A percentile compares a stretch with the other conserved stretches of the same genome.
These are phyloP conservation scores for Chaetogeoica ovagalla DNA, from an alignment of 2,888 invertebrate species.

Conservation along the genomic window DNA sequence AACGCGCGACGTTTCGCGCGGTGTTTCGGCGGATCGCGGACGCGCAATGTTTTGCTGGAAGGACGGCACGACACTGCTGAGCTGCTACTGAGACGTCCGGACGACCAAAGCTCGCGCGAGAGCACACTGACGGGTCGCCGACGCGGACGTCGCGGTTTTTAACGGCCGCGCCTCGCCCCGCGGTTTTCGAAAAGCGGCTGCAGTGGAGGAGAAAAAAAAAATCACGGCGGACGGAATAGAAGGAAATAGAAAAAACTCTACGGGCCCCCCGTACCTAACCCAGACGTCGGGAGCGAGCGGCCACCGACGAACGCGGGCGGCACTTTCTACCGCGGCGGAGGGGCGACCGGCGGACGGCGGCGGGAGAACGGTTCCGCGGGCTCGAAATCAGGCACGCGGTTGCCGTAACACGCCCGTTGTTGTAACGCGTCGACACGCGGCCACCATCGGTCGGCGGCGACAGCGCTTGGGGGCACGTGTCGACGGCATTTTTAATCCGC, in stretches of 20 bases:
- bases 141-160: constrained; percentile 7
- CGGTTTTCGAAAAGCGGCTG: constrained; percentile 3
- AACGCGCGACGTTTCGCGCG: neutral
- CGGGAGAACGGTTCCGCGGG: neutral
- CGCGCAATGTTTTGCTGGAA: too few relatives aligned
- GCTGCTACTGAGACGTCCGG: neutral
- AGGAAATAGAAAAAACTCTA: too few relatives aligned
- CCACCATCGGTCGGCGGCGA: too few relatives aligned
- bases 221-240: too few relatives aligned
- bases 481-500: too few relatives aligned
- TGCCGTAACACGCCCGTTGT: neutral
- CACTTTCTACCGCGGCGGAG: constrained; percentile 40
- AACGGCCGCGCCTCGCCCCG: constrained; percentile 38
- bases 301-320: neutral
- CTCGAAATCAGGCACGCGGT: too few relatives aligned
- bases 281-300: neutral
- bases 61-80: too few relatives aligned
- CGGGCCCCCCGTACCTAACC: too few relatives aligned
- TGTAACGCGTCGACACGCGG: too few relatives aligned
- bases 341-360: neutral
- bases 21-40: too few relatives aligned
- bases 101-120: constrained; percentile 38
- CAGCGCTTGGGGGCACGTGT: too few relatives aligned
- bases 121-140: constrained; percentile 33
- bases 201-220: too few relatives aligned